These are phyloP conservation scores for Argopecten irradians DNA, from an alignment of 1,140 invertebrate species.

Conservation along the genomic window DNA sequence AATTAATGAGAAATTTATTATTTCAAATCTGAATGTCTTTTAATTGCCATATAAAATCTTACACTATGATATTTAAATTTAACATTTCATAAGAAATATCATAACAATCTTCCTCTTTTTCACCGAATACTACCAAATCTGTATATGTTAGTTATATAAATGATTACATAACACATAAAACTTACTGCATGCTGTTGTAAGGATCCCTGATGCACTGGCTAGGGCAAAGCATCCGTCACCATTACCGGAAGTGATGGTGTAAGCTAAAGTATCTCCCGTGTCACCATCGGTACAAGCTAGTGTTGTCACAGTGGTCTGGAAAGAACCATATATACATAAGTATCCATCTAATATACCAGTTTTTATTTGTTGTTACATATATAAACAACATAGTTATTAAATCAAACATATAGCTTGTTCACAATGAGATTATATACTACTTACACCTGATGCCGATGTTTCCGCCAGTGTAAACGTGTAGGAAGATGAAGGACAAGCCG, in stretches of 20 bases:
- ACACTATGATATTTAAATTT: too few species aligned
- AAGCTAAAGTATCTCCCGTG: constrained; percentile 38
- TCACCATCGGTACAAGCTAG: constrained; percentile 57
- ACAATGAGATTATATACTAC: neutral
- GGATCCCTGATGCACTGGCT: constrained; percentile 38
- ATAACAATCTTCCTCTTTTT: too few species aligned
- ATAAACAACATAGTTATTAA: too few species aligned
- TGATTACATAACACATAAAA: too few species aligned
- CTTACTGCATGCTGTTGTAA: constrained; percentile 42
- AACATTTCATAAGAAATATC: too few species aligned
- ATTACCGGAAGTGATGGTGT: constrained; percentile 51
- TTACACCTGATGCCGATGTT: neutral
- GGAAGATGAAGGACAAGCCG: constrained; percentile 39
- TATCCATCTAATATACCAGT: too few species aligned
- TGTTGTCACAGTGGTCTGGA: constrained; percentile 25
- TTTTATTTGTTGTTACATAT: too few species aligned
- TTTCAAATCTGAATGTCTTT: too few species aligned
- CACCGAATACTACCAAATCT: too few species aligned
- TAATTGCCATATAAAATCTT: too few species aligned
- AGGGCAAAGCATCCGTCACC: constrained; percentile 46
- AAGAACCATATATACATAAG: constrained; percentile 29
- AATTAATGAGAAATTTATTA: too few species aligned
- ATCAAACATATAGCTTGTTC: neutral
- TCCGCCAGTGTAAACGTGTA: constrained; percentile 70
- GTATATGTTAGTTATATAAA: too few species aligned